Evolutionary conservation across 2,797 vertebrate genomes (phyloP).

Genomic region (Karalla daura): DNA sequence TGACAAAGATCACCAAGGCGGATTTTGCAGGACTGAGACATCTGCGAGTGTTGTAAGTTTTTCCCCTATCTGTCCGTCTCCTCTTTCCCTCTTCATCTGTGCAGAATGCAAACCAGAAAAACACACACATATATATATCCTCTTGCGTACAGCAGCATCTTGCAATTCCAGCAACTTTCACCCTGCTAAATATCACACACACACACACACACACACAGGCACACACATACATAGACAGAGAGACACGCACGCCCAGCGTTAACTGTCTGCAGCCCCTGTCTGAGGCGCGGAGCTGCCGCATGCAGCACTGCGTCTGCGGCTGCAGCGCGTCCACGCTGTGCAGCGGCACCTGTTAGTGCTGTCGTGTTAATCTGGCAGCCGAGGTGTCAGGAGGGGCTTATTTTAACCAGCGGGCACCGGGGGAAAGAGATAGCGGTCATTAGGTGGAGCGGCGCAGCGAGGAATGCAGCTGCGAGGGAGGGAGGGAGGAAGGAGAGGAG

Average conservation of each 20-base stretch:
- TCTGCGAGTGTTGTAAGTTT: conserved; percentile 96
- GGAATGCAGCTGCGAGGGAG: conserved; percentile 66
- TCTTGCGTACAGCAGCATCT: background rate
- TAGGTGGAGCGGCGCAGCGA: conserved; percentile 65
- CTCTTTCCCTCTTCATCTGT: background rate
- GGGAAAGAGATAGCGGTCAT: conserved; percentile 77
- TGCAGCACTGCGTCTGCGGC: conserved; percentile 60
- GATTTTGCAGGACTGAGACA: conserved; percentile 95
- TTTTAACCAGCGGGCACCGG: conserved; percentile 76
- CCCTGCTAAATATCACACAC: background rate
- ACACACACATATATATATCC: background rate
- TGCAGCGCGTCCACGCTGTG: conserved; percentile 41
- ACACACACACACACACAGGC: background rate
- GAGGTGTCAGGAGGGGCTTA: conserved; percentile 79
- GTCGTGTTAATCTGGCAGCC: conserved; percentile 78
- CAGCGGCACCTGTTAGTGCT: conserved; percentile 78
- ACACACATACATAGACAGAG: background rate
- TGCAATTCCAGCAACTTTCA: conserved; percentile 10
- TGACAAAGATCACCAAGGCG: conserved; percentile 96
- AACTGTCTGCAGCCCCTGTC: conserved; percentile 23
- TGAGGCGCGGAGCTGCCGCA: conserved; percentile 53
- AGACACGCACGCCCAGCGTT: background rate
- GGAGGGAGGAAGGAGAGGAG: conserved; percentile 35
- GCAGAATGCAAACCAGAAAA: background rate
- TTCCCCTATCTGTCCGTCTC: background rate